phyloP scores from a whole-genome alignment of 2,797 vertebrate species.

The Taeniopygia guttata region DNA sequence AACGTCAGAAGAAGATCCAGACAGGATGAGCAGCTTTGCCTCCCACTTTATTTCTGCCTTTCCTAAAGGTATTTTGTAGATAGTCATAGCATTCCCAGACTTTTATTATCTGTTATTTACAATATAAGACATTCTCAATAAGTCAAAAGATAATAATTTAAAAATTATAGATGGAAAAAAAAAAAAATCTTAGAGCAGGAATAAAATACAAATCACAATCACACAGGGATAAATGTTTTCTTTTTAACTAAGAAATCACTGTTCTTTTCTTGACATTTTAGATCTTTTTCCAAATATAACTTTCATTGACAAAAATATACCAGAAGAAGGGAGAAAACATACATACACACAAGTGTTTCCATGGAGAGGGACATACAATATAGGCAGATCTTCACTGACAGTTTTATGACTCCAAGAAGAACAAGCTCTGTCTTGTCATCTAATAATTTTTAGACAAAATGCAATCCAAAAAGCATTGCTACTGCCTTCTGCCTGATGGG shows the following conservation, averaged over 20 bases:
- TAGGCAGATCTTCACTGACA: not conserved
- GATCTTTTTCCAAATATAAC: not conserved
- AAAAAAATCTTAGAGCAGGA: not conserved
- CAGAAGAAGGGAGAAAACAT: not conserved
- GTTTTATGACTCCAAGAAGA: not conserved
- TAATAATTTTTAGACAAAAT: not conserved
- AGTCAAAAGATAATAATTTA: not conserved
- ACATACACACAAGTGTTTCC: not conserved
- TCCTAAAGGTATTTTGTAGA: not conserved
- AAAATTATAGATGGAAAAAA: not conserved
- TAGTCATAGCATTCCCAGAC: not conserved
- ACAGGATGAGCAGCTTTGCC: not conserved
- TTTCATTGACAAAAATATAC: not conserved
- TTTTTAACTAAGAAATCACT: not conserved
- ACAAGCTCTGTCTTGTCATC: not conserved
- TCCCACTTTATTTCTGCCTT: not conserved
- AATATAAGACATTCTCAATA: not conserved
- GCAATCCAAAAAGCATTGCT: not conserved
- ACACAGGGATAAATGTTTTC: not conserved
- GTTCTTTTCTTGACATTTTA: not conserved
- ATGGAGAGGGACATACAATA: not conserved
- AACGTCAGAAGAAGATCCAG: not conserved
- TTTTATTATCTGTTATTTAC: not conserved
- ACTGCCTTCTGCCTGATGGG: not conserved
- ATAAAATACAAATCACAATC: not conserved